Evolutionary conservation across 2,113 vertebrate genomes (phyloP), one percentile per base, ranked within the genome.

Genomic region (Macrotus californicus): DNA sequence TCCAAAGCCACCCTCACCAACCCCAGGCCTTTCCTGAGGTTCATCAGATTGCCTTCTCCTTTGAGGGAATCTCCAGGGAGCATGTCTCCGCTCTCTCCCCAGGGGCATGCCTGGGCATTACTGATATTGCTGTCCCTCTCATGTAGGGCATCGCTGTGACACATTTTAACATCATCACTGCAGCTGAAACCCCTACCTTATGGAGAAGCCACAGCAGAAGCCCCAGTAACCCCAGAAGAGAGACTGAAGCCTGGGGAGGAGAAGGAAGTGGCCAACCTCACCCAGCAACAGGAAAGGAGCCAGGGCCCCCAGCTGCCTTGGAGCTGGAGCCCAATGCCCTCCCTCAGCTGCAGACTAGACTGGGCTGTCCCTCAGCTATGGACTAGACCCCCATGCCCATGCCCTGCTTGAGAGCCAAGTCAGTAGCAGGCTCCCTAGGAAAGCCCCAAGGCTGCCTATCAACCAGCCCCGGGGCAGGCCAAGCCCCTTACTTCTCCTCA

Each of bases 401-500:
- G 43, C 50, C 85, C 64, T 13, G 26, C 43, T 36, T 39, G 64
- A 18, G 66, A 64, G 82, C 72, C 36, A 36, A 34, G 64, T 54
- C 46, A 41, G 29, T 5, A 15, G 39, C 13, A 18, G 54, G 31
- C 43, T 31, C 59, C 48, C 81, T 34, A 24, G 0, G 56, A 70
- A 56, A 61, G 43, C 72, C 54, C 54, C 3, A 6, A n/a, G 87
- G n/a, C 31, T 10, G 82, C 34, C 54, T 12, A 46, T 72, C 89
- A 66, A 64, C 85, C 41, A 39, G 41, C 19, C 80, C 67, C 46
- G 0, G 0, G 15, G 95, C 61, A 89, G 48, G 84, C 80, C 4
- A 39, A 89, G 39, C 8, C 69, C 97, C 99, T 99, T 98, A 99
- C 99, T 99, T 99, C 98, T 99, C 99, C 97, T 99, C 99, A 34